Evolutionary conservation across 2,113 vertebrate species (phyloP).

Genomic region (Anser brachyrhynchus): DNA sequence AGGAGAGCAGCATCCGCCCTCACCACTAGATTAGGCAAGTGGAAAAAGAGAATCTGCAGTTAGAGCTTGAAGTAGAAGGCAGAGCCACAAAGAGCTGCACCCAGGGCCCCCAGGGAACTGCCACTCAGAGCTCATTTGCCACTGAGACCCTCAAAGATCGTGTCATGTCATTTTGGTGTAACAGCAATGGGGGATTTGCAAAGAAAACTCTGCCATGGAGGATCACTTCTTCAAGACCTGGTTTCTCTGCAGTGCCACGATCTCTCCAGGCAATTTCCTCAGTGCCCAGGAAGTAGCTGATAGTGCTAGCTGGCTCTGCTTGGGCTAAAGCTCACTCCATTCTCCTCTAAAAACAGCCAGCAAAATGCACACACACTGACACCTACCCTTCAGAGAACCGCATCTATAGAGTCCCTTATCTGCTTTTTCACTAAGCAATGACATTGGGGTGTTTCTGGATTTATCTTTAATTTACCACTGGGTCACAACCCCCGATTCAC

Average conservation of each 20-base stretch:
- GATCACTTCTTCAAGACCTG: neutral
- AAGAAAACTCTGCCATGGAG: neutral
- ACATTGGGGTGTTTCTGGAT: neutral
- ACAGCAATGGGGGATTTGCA: neutral
- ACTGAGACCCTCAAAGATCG: neutral
- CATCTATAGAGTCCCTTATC: fast-evolving
- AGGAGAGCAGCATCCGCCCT: neutral
- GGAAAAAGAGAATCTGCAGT: neutral
- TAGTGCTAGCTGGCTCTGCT: neutral
- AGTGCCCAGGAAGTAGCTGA: neutral
- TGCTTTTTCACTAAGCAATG: neutral
- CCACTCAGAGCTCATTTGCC: neutral
- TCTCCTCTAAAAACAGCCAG: neutral
- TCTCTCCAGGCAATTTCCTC: neutral
- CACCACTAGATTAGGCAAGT: neutral
- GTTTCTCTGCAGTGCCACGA: neutral
- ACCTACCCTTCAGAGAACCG: neutral
- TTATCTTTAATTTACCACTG: neutral
- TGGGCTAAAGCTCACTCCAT: neutral
- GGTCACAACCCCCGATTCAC: neutral
- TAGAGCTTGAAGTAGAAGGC: neutral
- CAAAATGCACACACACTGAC: fast-evolving
- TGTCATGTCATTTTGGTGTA: neutral
- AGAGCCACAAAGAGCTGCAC: neutral
- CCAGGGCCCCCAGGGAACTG: neutral